Conservation (phyloP, 2,888 invertebrate genomes). For the Xanthorhoe spadicearia region DNA sequence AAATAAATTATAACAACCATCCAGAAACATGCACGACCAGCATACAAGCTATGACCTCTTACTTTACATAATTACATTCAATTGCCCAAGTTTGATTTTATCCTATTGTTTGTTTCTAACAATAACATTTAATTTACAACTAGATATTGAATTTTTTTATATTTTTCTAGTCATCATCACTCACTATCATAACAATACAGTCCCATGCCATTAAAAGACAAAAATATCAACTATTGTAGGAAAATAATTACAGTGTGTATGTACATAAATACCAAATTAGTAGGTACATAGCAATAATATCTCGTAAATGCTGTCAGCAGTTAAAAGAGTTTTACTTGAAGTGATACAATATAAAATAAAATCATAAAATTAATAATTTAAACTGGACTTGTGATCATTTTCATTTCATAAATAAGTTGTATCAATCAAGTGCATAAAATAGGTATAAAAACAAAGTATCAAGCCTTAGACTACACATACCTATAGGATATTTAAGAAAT, state of each 20-base stretch:
- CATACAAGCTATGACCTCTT: conserved; percentile 32
- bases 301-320: conserved; percentile 20
- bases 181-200: conserved; percentile 34
- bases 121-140: conserved; percentile 40
- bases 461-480: conserved; percentile 29
- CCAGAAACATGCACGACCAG: conserved; percentile 27
- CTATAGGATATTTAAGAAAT: conserved; percentile 25
- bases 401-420: conserved; percentile 33
- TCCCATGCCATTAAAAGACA: conserved; percentile 33
- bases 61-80: conserved; percentile 31
- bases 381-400: conserved; percentile 22
- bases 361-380: conserved; percentile 15
- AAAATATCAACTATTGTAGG: conserved; percentile 22
- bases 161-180: conserved; percentile 35
- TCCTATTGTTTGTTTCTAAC: conserved; percentile 41
- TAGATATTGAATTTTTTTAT: conserved; percentile 35
- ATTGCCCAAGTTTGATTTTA: conserved; percentile 39
- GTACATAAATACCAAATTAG: conserved; percentile 22
- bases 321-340: not conserved
- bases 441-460: conserved; percentile 24
- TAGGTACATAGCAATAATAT: conserved; percentile 16
- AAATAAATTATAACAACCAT: conserved; percentile 13
- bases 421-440: conserved; percentile 24
- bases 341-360: conserved; percentile 3
- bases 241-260: conserved; percentile 23